phyloP scores from a whole-genome alignment of 2,797 vertebrate genomes.

The Microctenopoma lineatum region DNA sequence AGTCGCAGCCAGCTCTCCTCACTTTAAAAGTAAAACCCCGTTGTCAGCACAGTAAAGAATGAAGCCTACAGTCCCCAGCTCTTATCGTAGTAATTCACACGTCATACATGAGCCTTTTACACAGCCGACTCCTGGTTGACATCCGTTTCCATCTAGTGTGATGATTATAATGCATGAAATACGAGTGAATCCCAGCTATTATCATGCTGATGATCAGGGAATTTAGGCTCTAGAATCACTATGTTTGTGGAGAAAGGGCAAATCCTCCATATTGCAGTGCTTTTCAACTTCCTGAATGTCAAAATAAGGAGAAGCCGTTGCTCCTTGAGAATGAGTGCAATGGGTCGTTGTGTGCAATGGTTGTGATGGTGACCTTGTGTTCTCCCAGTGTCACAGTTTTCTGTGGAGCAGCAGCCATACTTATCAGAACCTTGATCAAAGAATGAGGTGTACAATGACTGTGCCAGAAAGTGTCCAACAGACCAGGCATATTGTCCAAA shows the following conservation, averaged over 20 bases:
- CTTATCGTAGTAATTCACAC: constrained; percentile 55
- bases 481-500: background rate
- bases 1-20: constrained; percentile 28
- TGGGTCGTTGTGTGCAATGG: constrained; percentile 11
- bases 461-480: background rate
- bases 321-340: constrained; percentile 26
- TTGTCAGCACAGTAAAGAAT: constrained; percentile 44
- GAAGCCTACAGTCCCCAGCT: constrained; percentile 32
- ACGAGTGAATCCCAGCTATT: constrained; percentile 44
- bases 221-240: constrained; percentile 5
- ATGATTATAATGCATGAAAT: constrained; percentile 54
- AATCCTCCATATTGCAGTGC: constrained; percentile 15
- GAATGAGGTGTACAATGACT: constrained; percentile 8
- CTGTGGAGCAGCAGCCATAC: constrained; percentile 27
- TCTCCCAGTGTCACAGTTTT: constrained; percentile 19
- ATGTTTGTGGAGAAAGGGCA: constrained; percentile 35
- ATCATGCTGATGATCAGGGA: constrained; percentile 17
- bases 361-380: constrained; percentile 16
- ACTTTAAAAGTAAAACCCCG: constrained; percentile 35
- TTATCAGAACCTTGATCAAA: constrained; percentile 39
- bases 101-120: constrained; percentile 38
- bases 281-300: constrained; percentile 31
- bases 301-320: constrained; percentile 8
- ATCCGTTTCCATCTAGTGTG: constrained; percentile 26
- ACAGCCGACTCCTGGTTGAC: constrained; percentile 42